Conservation (phyloP, 2,888 invertebrate genomes). For the Heliconius hortense region DNA sequence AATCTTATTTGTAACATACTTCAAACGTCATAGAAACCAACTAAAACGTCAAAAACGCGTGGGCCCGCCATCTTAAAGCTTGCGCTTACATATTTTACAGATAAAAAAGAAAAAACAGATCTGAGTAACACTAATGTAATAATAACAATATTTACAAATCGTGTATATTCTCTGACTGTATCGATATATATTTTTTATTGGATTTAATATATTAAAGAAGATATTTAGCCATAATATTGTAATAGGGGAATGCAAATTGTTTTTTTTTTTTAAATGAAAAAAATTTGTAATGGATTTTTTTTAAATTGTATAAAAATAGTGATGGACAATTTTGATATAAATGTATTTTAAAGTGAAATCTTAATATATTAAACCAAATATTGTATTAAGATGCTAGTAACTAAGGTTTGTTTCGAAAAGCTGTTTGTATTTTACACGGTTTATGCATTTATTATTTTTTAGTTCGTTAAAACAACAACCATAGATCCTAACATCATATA, state of each 20-base stretch:
- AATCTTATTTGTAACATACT: constrained; percentile 36
- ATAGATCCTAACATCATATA: constrained; percentile 19
- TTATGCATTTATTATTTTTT: neutral
- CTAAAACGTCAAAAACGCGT: constrained; percentile 43
- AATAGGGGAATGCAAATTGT: neutral
- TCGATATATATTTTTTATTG: constrained; percentile 6
- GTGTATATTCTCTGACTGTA: constrained; percentile 20
- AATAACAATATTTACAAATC: constrained; percentile 36
- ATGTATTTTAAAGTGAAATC: constrained; percentile 9
- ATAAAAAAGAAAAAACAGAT: constrained; percentile 34
- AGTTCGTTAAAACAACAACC: neutral
- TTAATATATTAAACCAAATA: constrained; percentile 29
- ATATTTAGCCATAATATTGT: constrained; percentile 3
- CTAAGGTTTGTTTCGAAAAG: neutral
- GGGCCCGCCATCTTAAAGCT: constrained; percentile 55
- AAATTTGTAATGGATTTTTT: no score
- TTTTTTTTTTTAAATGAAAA: neutral
- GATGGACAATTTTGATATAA: constrained; percentile 13
- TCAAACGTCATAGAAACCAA: constrained; percentile 50
- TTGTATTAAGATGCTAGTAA: constrained; percentile 17
- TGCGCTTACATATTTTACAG: constrained; percentile 26
- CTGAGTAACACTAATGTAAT: constrained; percentile 35
- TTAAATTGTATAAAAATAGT: constrained; percentile 10
- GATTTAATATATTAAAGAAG: constrained; percentile 33
- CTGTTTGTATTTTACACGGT: neutral